Conservation (phyloP, 2,797 vertebrate species). For the Acanthornis magna region DNA sequence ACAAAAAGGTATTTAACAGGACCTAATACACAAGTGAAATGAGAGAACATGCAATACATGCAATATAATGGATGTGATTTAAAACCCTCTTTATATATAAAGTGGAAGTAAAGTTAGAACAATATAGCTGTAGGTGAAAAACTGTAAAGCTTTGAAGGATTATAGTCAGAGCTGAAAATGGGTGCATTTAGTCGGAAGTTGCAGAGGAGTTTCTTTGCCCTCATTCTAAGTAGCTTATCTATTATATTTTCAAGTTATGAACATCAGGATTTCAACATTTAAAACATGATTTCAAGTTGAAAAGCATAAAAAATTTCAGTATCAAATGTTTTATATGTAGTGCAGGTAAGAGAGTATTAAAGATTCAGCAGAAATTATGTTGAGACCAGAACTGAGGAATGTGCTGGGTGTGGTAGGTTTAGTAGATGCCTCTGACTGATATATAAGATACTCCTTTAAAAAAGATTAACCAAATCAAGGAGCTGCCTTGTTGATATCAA, state of each 20-base stretch:
- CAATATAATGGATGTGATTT: not conserved
- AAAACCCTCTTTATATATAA: not conserved
- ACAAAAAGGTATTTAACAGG: not conserved
- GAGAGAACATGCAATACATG: not conserved
- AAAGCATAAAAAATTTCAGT: not conserved
- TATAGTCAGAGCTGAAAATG: not conserved
- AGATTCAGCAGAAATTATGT: not conserved
- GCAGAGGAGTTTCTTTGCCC: not conserved
- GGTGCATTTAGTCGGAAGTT: not conserved
- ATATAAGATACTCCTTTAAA: not conserved
- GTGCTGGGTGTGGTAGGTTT: not conserved
- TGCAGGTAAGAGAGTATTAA: not conserved
- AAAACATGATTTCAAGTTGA: not conserved
- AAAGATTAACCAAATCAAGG: not conserved
- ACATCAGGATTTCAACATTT: not conserved
- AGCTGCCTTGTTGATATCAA: not conserved
- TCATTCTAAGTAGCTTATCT: not conserved
- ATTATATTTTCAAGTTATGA: not conserved
- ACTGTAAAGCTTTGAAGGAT: not conserved
- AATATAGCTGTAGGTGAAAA: not conserved
- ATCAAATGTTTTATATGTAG: not conserved
- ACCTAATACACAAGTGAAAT: not conserved
- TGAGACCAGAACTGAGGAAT: not conserved
- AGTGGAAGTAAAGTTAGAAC: not conserved
- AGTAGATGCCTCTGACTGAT: not conserved